A percentile compares a stretch with the other conserved stretches of the same genome.
Conservation (phyloP, 2,888 invertebrate species). For the Rhimphoctona megacephalus region DNA sequence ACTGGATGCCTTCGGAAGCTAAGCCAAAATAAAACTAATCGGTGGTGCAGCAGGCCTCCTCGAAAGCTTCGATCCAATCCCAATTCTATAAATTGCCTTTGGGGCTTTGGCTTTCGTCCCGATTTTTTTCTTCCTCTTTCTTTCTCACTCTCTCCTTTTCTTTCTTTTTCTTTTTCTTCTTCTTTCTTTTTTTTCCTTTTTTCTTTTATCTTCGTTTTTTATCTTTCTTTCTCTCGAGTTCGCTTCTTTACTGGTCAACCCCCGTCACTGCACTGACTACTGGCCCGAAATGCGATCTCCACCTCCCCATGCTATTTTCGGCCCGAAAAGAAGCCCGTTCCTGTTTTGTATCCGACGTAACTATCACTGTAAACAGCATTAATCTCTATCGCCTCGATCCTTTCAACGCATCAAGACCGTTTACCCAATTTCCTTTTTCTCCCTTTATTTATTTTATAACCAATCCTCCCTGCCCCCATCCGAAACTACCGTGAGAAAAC, state of each 20-base stretch:
- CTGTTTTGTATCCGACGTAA: slow-evolving; percentile 79
- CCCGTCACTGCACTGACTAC: slow-evolving; percentile 76
- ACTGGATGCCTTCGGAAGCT: slow-evolving; percentile 83
- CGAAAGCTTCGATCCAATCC: slow-evolving; percentile 80
- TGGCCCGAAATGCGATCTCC: slow-evolving; percentile 84
- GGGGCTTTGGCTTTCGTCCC: slow-evolving; percentile 83
- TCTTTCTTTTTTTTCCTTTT: not conserved
- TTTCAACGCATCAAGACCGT: slow-evolving; percentile 9
- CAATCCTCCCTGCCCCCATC: not conserved
- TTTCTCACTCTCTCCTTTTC: slow-evolving; percentile 20
- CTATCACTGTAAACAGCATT: slow-evolving; percentile 75
- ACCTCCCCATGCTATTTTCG: slow-evolving; percentile 82
- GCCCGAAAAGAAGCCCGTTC: slow-evolving; percentile 79
- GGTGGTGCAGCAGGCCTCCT: slow-evolving; percentile 77
- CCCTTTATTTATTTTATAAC: too few relatives aligned
- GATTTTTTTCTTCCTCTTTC: slow-evolving; percentile 71
- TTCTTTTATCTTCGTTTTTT: slow-evolving; percentile 1
- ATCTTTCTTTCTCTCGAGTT: slow-evolving; percentile 57
- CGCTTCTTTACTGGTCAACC: slow-evolving; percentile 74
- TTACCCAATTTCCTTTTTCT: not conserved
- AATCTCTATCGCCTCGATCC: slow-evolving; percentile 61
- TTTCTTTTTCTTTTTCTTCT: slow-evolving; percentile 71
- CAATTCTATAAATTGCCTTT: slow-evolving; percentile 84
- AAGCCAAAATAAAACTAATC: slow-evolving; percentile 84
- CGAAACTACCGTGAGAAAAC: not conserved